Percentiles rank a stretch among this genome's conserved stretches.
Conservation (phyloP, 2,113 vertebrate species). For the Alethe castanea region DNA sequence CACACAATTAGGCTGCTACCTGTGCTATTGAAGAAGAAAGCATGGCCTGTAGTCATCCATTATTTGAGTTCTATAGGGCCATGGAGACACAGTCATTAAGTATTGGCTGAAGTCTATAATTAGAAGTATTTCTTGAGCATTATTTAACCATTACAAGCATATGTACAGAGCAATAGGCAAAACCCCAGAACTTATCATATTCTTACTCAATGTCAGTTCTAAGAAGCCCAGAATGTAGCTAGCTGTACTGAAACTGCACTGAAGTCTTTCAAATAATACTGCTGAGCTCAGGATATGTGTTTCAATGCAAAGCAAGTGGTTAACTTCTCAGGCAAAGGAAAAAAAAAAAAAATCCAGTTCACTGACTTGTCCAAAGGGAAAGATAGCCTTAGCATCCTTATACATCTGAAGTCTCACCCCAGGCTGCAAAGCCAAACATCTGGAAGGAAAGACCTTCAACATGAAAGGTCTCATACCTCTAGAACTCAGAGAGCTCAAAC, state of each 20-base stretch:
- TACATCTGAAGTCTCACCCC: not conserved
- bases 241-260: not conserved
- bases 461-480: not conserved
- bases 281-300: fast-evolving
- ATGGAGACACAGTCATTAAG: not conserved
- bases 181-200: not conserved
- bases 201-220: not conserved
- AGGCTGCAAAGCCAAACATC: not conserved
- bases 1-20: not conserved
- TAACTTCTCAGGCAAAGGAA: not conserved
- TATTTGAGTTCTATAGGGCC: not conserved
- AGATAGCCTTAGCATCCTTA: not conserved
- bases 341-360: not conserved
- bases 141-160: not conserved
- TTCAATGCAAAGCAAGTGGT: not conserved
- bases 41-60: not conserved
- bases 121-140: not conserved
- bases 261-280: not conserved
- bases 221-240: not conserved
- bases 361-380: not conserved
- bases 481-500: not conserved
- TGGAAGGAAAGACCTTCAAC: not conserved
- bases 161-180: not conserved
- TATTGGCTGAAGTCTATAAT: not conserved
- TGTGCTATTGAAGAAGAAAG: not conserved